Evolutionary conservation across 2,888 invertebrate species (phyloP), one percentile per base, ranked within the genome.

Genomic region (Dorcus parallelipipedus): DNA sequence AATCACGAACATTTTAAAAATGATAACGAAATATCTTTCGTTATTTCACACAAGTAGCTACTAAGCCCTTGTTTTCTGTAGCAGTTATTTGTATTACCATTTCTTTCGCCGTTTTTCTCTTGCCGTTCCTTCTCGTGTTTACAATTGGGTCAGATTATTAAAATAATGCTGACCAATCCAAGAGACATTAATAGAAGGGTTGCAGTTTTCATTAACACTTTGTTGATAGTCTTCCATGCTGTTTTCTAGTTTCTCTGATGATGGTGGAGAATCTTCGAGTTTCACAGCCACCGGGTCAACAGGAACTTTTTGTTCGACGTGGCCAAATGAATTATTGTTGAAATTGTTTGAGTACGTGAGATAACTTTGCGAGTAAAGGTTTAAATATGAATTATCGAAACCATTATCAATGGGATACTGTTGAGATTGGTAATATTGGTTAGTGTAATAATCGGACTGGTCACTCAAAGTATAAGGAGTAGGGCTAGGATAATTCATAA

Each of bases 171-270:
- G 63, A 38, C 62, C 62, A 56, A 65, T 60, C 68, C 67, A 68
- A 8, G 64, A 64, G 6, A 67, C 62, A 61, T 67, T 67, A 17
- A 65, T 62, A 20, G 59, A 60, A 9, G 65, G 63, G 61, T 61
- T 61, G 38, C 54, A 61, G 45, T 65, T 65, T 38, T 52, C 56
- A 39, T 61, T 62, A 23, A 56, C 33, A 10, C 56, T 63, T 39
- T 59, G 53, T 5, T 56, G 56, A 17, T 60, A 55, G 1, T 52
- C 49, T 42, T 55, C 52, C 17, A 49, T 8, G 9, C 38, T 39
- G 41, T 52, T 60, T n/a, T 49, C 52, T 33, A 10, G 20, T 9
- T 59, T 54, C 23, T 33, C 51, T 7, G 33, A 20, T 9, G 59
- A 48, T n/a, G n/a, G 9, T 9, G 59, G 59, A 17, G 59, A 59